Conservation (phyloP, 2,888 invertebrate species). For the Cephus pulcher region DNA sequence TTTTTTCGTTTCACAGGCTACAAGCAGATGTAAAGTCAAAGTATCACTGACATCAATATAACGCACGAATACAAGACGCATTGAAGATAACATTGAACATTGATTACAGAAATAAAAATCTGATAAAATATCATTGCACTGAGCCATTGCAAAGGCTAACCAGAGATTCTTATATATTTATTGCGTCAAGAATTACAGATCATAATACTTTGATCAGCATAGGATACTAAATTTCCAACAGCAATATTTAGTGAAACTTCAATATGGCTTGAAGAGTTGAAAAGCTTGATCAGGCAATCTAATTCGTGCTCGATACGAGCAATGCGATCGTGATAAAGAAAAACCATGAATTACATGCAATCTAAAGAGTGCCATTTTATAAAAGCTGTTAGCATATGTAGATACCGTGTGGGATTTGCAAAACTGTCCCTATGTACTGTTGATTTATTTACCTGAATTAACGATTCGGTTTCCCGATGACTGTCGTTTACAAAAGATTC, state of each 20-base stretch:
- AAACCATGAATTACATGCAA: not conserved
- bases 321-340: not conserved
- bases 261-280: not conserved
- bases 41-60: not conserved
- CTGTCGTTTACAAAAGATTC: slow-evolving; percentile 59
- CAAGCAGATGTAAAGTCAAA: not conserved
- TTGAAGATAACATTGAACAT: not conserved
- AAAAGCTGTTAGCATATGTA: not conserved
- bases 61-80: not conserved
- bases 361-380: not conserved
- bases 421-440: not conserved
- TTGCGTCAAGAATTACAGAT: not conserved
- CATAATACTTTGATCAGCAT: not conserved
- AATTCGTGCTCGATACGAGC: not conserved
- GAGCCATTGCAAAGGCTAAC: not conserved
- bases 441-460: slow-evolving; percentile 49
- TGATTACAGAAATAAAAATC: not conserved
- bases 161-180: not conserved
- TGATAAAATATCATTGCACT: not conserved
- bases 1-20: not conserved
- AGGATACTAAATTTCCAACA: not conserved
- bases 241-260: not conserved
- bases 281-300: not conserved
- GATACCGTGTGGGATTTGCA: not conserved
- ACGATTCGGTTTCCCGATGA: slow-evolving; percentile 46